Base-by-base conservation (phyloP, 37 sponge, comb jelly and placozoan genomes). In the Haliclona indistincta region DNA sequence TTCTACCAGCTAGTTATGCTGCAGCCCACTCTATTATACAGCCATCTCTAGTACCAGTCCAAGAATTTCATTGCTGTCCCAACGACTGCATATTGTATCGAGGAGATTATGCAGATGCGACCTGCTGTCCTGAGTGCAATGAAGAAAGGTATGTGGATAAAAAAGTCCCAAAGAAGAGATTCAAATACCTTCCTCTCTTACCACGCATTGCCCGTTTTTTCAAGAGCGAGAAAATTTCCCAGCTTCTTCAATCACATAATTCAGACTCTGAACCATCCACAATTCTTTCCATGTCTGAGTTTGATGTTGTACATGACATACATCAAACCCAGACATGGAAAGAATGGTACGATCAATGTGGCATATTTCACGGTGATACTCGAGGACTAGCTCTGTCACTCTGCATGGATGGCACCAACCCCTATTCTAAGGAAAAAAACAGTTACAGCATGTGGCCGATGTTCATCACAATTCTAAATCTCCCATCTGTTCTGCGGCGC, bases 401-500 rank as follows among this genome's bases (percentile, higher is more conserved):
- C 7, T 78, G 79, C 30, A 55, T 68, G n/a, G 79, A 78, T 78
- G 79, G 79, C 0, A 53, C 65, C 0, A 78, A 78, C 32, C 79
- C 79, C 13, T 78, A 66, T 78, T 15, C 44, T 25, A 47, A 78
- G 2, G 51, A 47, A 15, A 70, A 54, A 13, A 39, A 19, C 1
- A 36, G 5, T 4, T 67, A 78, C 20, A 64, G 67, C 3, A 78
- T 78, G 79, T 78, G 79, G 68, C 68, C 79, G 13, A 67, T 78
- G 2, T 36, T 54, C 8, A 17, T 78, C 2, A 56, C 68, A 4
- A 26, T 78, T 3, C 62, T 78, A 25, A 78, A 78, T 33, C 62
- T 78, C 13, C 79, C 79, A 67, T 15, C 63, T 4, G 38, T 3
- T 3, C 5, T 75, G 3, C 23, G 76, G 58, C 8, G 42, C 34